phyloP scores from a whole-genome alignment of 2,797 vertebrate genomes.

The Poeciliopsis infans region DNA sequence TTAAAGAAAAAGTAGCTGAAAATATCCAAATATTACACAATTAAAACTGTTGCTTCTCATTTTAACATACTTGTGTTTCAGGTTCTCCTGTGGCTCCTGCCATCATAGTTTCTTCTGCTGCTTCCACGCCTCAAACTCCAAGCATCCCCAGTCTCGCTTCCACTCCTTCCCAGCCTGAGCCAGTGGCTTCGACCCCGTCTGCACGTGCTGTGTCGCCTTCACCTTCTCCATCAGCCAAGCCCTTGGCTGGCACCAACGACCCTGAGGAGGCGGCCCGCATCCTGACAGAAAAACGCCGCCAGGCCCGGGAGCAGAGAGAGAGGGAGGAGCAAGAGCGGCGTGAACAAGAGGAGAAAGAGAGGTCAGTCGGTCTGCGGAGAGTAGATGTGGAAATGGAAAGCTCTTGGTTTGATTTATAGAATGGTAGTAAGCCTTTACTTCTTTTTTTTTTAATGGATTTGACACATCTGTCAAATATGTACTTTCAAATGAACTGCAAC shows the following conservation, averaged over 20 bases:
- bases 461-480: neutral
- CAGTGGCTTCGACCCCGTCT: conserved; percentile 23
- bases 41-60: neutral
- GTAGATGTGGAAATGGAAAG: neutral
- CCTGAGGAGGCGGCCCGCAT: conserved; percentile 91
- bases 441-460: neutral
- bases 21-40: neutral
- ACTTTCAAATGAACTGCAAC: neutral
- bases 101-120: conserved; percentile 48
- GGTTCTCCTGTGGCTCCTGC: conserved; percentile 70
- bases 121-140: conserved; percentile 35
- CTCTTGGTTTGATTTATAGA: neutral
- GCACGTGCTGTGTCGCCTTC: conserved; percentile 51
- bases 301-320: conserved; percentile 93
- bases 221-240: conserved; percentile 81
- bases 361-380: conserved; percentile 74
- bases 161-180: conserved; percentile 54
- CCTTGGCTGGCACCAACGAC: conserved; percentile 91
- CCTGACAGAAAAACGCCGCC: conserved; percentile 89
- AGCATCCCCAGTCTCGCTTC: conserved; percentile 18
- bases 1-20: neutral
- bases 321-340: conserved; percentile 88
- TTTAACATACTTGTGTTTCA: conserved; percentile 25
- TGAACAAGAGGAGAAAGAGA: conserved; percentile 88
- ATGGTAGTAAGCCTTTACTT: neutral